Conservation (phyloP, 2,797 vertebrate species). For the Muscicapa comitata region DNA sequence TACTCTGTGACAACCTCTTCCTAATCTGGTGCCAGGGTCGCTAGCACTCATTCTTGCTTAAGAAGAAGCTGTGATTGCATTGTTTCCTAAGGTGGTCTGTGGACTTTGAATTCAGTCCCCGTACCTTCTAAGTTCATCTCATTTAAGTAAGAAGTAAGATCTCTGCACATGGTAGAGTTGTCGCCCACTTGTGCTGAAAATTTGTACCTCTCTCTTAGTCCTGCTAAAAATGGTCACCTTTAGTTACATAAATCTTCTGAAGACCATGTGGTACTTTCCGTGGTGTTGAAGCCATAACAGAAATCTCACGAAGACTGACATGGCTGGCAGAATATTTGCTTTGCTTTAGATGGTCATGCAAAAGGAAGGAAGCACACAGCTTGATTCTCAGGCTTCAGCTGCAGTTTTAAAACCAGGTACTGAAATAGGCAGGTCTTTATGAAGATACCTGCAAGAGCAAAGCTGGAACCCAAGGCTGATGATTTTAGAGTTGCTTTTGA, state of each 20-base stretch:
- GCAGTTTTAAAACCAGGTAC: background rate
- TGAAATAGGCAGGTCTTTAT: background rate
- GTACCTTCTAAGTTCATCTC: background rate
- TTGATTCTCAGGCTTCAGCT: background rate
- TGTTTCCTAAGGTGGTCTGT: background rate
- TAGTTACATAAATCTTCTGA: background rate
- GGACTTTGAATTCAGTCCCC: background rate
- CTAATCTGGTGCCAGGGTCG: background rate
- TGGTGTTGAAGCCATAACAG: background rate
- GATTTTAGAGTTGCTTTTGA: background rate
- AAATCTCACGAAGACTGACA: background rate
- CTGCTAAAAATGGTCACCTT: background rate
- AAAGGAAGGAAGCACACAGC: background rate
- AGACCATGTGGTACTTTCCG: background rate
- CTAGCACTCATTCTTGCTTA: background rate
- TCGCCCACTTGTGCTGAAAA: background rate
- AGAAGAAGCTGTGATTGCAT: background rate
- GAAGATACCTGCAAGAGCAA: background rate
- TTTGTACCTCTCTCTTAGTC: background rate
- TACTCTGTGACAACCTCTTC: background rate
- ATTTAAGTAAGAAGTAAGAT: background rate
- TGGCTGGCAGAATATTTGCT: background rate
- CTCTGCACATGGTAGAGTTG: background rate
- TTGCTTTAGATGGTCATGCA: background rate
- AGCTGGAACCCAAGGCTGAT: background rate